These are phyloP conservation scores for Belgica antarctica DNA, from an alignment of 2,888 invertebrate species.

Conservation along the genomic window DNA sequence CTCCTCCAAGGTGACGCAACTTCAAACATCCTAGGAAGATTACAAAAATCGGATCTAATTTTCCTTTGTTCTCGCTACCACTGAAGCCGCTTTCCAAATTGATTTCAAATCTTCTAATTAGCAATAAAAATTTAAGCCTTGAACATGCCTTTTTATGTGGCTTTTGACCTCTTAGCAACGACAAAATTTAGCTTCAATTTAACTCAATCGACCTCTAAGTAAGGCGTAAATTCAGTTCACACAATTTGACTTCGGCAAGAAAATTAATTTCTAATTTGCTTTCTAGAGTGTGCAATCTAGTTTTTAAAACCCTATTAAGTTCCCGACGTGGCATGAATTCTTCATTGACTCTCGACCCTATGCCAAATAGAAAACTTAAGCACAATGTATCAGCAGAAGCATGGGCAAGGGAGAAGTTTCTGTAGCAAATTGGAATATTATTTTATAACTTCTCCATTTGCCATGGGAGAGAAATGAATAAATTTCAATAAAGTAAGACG, in stretches of 20 bases:
- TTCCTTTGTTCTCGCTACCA: too few relatives aligned
- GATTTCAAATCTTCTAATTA: too few relatives aligned
- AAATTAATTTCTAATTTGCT: background rate
- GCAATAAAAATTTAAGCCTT: too few relatives aligned
- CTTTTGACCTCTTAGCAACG: too few relatives aligned
- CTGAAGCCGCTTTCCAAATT: too few relatives aligned
- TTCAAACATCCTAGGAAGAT: too few relatives aligned
- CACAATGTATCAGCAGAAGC: background rate
- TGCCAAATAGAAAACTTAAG: background rate
- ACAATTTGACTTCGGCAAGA: background rate
- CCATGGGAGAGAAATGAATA: background rate
- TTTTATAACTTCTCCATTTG: background rate
- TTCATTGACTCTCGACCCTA: background rate
- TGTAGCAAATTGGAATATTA: background rate
- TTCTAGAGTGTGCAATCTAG: background rate
- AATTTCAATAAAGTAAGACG: slow-evolving; percentile 18
- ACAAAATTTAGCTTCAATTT: too few relatives aligned
- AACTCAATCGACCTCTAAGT: too few relatives aligned
- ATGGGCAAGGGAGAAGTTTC: background rate
- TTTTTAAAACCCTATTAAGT: background rate
- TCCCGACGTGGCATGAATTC: background rate
- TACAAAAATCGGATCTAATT: too few relatives aligned
- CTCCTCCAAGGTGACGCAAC: too few relatives aligned
- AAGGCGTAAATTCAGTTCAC: too few relatives aligned
- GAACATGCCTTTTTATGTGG: too few relatives aligned